These are phyloP conservation scores for Pseudopipra pipra DNA, from an alignment of 2,113 vertebrate genomes.

Conservation along the genomic window DNA sequence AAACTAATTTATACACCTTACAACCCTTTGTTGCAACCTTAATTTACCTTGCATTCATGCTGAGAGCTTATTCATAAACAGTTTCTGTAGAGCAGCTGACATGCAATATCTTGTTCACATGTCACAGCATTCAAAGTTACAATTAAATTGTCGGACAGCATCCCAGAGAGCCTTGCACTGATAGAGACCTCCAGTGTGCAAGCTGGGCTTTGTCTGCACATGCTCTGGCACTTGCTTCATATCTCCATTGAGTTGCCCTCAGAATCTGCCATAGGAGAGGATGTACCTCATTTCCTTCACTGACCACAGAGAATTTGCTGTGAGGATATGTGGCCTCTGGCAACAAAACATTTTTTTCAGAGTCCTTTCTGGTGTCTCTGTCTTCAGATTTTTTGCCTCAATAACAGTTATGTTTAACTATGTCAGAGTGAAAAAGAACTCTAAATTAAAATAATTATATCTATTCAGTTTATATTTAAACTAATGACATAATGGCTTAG, in stretches of 20 bases:
- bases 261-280: not conserved
- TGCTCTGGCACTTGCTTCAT: not conserved
- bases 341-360: not conserved
- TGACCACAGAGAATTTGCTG: not conserved
- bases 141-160: slow-evolving; percentile 31
- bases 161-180: slow-evolving; percentile 7
- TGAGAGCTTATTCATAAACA: slow-evolving; percentile 21
- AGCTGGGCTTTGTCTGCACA: not conserved
- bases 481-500: not conserved
- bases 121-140: slow-evolving; percentile 40
- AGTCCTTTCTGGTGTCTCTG: not conserved
- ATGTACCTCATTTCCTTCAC: not conserved
- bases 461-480: not conserved
- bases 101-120: slow-evolving; percentile 12
- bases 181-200: not conserved
- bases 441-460: not conserved
- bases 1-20: slow-evolving; percentile 5
- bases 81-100: slow-evolving; percentile 26
- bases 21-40: not conserved
- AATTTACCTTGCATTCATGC: slow-evolving; percentile 24
- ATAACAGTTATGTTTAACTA: not conserved
- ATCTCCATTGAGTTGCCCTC: not conserved
- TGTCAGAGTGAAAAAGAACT: not conserved
- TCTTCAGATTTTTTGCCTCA: not conserved
- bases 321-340: not conserved